phyloP scores from a whole-genome alignment of 2,113 vertebrate genomes.

The Bombycilla garrulus region DNA sequence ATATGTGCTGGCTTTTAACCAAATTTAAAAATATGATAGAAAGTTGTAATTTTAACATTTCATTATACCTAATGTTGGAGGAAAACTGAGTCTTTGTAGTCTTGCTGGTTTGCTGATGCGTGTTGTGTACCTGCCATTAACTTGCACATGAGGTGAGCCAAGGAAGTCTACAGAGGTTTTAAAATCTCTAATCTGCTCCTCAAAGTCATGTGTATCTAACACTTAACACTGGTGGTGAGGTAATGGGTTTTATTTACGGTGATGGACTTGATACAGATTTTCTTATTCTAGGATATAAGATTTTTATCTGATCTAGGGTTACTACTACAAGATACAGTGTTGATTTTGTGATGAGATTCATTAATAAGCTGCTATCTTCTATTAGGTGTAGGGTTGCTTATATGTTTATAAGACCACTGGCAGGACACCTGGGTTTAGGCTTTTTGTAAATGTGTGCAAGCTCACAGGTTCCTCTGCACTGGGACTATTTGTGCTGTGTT shows the following conservation, averaged over 20 bases:
- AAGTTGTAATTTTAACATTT: background rate
- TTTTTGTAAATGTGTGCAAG: background rate
- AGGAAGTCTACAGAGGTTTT: background rate
- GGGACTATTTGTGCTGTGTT: background rate
- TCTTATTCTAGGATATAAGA: background rate
- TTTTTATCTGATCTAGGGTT: background rate
- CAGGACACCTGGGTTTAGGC: background rate
- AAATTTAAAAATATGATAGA: background rate
- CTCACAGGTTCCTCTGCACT: background rate
- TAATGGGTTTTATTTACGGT: background rate
- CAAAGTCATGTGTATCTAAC: background rate
- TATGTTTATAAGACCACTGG: background rate
- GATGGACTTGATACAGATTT: background rate
- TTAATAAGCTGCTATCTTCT: background rate
- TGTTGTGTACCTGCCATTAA: background rate
- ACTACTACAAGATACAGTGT: background rate
- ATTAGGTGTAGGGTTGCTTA: background rate
- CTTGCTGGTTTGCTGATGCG: background rate
- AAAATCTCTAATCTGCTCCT: background rate
- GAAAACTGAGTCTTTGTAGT: background rate
- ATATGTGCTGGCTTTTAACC: conserved; percentile 32
- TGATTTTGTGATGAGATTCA: background rate
- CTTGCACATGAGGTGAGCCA: background rate
- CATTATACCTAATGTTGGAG: background rate
- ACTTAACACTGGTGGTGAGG: background rate